A percentile compares a stretch with the other conserved stretches of the same genome.
These are phyloP conservation scores for Gavia stellata DNA, from an alignment of 2,113 vertebrate genomes.

Conservation along the genomic window DNA sequence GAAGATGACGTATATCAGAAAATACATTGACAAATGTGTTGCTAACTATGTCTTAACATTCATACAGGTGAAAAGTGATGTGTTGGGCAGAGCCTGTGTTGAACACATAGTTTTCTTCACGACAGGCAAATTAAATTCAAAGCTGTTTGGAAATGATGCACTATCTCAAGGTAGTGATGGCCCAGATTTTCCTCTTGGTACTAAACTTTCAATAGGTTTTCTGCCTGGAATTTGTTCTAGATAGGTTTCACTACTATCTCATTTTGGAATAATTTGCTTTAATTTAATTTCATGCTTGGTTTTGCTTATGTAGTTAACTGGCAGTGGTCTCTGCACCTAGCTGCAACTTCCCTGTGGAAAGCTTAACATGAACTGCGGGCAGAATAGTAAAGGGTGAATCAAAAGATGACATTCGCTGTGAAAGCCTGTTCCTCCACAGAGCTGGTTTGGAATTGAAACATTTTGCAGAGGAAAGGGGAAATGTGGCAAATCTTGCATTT, in stretches of 20 bases:
- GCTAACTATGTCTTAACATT: neutral
- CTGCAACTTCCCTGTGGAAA: neutral
- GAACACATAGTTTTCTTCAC: neutral
- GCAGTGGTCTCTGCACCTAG: neutral
- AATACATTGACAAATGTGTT: neutral
- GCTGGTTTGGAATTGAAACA: neutral
- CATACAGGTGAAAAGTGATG: neutral
- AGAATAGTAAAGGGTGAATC: neutral
- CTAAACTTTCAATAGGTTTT: neutral
- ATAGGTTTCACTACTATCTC: neutral
- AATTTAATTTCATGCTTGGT: neutral
- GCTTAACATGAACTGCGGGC: neutral
- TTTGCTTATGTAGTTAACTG: neutral
- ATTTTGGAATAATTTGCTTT: neutral
- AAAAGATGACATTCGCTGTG: neutral
- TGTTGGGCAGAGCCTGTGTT: neutral
- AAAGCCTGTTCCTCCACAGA: neutral
- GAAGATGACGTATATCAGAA: neutral
- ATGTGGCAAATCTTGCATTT: neutral
- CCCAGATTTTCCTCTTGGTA: neutral
- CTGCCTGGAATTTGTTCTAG: neutral
- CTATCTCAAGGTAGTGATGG: neutral
- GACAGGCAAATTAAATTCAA: neutral
- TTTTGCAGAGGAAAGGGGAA: neutral
- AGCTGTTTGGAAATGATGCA: neutral